Percentiles rank a stretch among this genome's conserved stretches.
These are phyloP conservation scores for Tor tambroides DNA, from an alignment of 2,113 vertebrate genomes.

Conservation along the genomic window DNA sequence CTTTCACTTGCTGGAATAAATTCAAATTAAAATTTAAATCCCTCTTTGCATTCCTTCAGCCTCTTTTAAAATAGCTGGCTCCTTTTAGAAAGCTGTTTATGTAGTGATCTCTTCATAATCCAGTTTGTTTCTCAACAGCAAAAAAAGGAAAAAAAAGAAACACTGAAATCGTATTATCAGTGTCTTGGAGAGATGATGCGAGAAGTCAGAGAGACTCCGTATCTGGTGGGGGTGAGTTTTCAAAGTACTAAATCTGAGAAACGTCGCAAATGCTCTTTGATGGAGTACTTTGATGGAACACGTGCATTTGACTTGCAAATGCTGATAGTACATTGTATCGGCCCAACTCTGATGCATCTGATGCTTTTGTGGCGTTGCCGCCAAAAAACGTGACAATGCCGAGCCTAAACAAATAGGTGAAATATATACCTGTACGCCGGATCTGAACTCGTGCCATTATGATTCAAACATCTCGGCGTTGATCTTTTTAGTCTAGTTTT, in stretches of 20 bases:
- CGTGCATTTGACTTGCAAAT: constrained; percentile 77
- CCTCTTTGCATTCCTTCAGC: constrained; percentile 87
- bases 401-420: constrained; percentile 54
- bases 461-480: constrained; percentile 17
- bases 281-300: constrained; percentile 70
- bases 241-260: constrained; percentile 76
- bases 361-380: constrained; percentile 62
- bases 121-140: constrained; percentile 87
- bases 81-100: constrained; percentile 88
- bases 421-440: not conserved
- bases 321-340: constrained; percentile 66
- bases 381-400: constrained; percentile 50
- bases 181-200: constrained; percentile 85
- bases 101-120: constrained; percentile 88
- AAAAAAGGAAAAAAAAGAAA: constrained; percentile 62
- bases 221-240: constrained; percentile 78
- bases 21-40: constrained; percentile 90
- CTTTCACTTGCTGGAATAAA: constrained; percentile 88
- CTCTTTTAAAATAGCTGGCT: constrained; percentile 87
- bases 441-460: constrained; percentile 33
- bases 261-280: constrained; percentile 69
- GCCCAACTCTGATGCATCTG: constrained; percentile 62
- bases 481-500: not conserved
- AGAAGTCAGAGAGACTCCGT: constrained; percentile 81
- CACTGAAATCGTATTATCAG: constrained; percentile 86